Evolutionary conservation across 64 coral and sea anemone species (phyloP), one percentile per base, ranked within the genome.

Genomic region (Orbicella faveolata): DNA sequence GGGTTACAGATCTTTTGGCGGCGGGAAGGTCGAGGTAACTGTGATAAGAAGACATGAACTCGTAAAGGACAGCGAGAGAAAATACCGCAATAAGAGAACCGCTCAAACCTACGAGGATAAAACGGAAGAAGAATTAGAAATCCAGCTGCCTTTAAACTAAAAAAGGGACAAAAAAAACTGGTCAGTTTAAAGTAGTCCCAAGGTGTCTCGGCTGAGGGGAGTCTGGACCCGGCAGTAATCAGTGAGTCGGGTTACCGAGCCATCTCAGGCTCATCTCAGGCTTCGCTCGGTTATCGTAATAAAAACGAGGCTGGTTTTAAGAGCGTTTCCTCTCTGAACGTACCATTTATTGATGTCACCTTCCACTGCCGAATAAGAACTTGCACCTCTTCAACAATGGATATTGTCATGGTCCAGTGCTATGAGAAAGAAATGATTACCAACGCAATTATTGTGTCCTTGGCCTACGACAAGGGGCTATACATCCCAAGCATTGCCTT

Each of bases 291-390:
- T 59, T 16, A 59, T 59, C 15, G 10, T 59, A 59, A 59, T 12
- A 59, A 59, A 2, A 59, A 59, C 55, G 2, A 59, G 6, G 2
- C 55, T 68, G 18, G 17, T 23, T n/a, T 23, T 69, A 9, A 25
- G 25, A n/a, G 21, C 20, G 23, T 1, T 9, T 26, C 63, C 3
- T n/a, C 21, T 25, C 51, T 57, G 34, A 2, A 67, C 80, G 17
- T 41, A 83, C 80, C 80, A 2, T 44, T 67, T 23, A 83, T 66
- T 6, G 80, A 83, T 3, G 80, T 83, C 34, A 83, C 80, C 37
- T 83, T 83, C 80, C 80, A 83, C 62, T 83, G 80, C 19, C 80
- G 61, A 36, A 83, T 9, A 41, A 83, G 34, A 41, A 83, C 61
- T 83, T 13, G 63, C 62, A 83, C 35, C 61, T 83, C 80, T 44